Conservation (phyloP, 2,888 invertebrate species). For the Cerastis leucographa region DNA sequence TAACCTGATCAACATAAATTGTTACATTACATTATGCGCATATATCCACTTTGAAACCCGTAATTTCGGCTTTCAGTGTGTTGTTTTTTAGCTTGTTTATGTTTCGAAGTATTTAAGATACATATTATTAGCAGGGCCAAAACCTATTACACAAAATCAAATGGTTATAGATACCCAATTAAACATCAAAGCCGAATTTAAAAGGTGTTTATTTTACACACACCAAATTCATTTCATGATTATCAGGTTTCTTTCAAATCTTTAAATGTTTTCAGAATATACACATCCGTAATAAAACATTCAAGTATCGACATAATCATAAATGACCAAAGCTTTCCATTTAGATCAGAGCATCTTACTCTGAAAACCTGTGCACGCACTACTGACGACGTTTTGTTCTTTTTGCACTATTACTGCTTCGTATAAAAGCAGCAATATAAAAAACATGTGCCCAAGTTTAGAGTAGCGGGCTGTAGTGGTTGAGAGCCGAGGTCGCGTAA, state of each 20-base stretch:
- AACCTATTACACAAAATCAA: background rate
- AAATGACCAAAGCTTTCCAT: background rate
- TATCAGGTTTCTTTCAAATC: background rate
- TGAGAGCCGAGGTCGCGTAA: conserved; percentile 46
- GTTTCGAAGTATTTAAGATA: background rate
- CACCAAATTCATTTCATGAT: background rate
- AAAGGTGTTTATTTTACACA: background rate
- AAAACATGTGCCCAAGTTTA: conserved; percentile 52
- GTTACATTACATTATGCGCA: conserved; percentile 46
- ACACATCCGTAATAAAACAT: background rate
- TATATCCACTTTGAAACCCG: conserved; percentile 18
- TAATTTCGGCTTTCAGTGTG: background rate
- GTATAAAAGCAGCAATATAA: conserved; percentile 52
- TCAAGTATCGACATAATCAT: background rate
- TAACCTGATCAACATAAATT: conserved; percentile 37
- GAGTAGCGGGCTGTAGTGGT: conserved; percentile 36
- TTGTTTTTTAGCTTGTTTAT: conserved; percentile 3
- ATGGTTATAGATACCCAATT: conserved; percentile 11
- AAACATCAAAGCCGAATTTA: background rate
- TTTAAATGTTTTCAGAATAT: background rate
- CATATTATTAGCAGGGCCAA: background rate
- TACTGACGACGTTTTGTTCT: conserved; percentile 28
- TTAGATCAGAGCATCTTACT: background rate
- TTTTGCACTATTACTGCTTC: conserved; percentile 35
- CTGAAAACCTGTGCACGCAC: background rate